Evolutionary conservation across 2,888 invertebrate species (phyloP), one percentile per base, ranked within the genome.

Genomic region (Stenodera caucasica): DNA sequence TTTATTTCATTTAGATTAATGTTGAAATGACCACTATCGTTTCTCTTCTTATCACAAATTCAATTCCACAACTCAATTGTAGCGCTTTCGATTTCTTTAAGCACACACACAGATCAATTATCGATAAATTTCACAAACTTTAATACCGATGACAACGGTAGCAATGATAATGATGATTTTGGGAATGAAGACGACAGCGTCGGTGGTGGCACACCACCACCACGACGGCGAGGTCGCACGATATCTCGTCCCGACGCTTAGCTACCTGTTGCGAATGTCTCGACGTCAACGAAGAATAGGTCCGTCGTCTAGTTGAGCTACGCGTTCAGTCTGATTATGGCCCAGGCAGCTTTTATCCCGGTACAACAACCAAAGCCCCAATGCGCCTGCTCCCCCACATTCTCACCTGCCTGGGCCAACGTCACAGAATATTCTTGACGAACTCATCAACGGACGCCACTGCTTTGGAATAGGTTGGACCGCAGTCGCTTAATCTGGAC

Each of bases 241-340:
- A 52, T 49, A 14, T 54, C 15, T 30, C 9, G n/a, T 63, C 9
- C 15, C 18, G 18, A 40, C 40, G 21, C 21, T 45, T 45, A 23
- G 60, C 76, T 78, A 67, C 79, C 76, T 76, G 76, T 76, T 76
- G 76, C 75, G 72, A 75, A 66, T 68, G 71, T 69, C 67, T 70
- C 70, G 70, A 68, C 70, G 69, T 60, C 65, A 56, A 35, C 55
- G 58, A 33, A 23, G 57, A 59, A 61, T 53, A 57, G 3, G 26
- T 26, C 26, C 61, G 63, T 59, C 54, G 67, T 54, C 29, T 29
- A 60, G 72, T 71, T 69, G 72, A 73, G 73, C 73, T 75, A 75
- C 75, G 76, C 74, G 66, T 61, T 64, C 60, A 64, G 73, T 74
- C 73, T 73, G 74, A 71, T 73, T 74, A 71, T 72, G 70, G 71